phyloP scores from a whole-genome alignment of 2,113 vertebrate genomes.

The Thalassoma bifasciatum region DNA sequence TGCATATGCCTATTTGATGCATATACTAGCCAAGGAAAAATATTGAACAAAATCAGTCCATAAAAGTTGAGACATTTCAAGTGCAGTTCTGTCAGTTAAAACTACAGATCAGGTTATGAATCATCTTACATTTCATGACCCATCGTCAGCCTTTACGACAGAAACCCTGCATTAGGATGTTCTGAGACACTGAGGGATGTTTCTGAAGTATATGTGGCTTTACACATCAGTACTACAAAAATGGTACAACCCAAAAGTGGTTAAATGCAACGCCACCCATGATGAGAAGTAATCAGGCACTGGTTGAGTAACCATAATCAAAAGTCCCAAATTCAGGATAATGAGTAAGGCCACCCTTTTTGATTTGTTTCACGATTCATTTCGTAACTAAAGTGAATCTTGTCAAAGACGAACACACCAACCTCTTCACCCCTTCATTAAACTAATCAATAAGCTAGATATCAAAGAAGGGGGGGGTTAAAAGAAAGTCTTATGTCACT shows the following conservation, averaged over 20 bases:
- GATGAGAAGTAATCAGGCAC: constrained; percentile 80
- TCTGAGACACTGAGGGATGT: constrained; percentile 56
- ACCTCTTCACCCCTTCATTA: constrained; percentile 21
- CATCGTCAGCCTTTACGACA: constrained; percentile 9
- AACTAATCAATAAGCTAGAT: constrained; percentile 44
- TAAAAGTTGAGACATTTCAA: constrained; percentile 42
- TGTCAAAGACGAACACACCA: constrained; percentile 53
- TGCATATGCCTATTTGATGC: constrained; percentile 65
- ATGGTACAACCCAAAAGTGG: constrained; percentile 65
- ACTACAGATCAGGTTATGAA: constrained; percentile 37
- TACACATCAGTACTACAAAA: constrained; percentile 62
- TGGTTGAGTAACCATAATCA: constrained; percentile 78
- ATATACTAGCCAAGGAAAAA: constrained; percentile 66
- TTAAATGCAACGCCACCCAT: constrained; percentile 66
- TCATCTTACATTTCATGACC: constrained; percentile 51
- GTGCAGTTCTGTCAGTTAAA: constrained; percentile 53
- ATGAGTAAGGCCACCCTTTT: constrained; percentile 81
- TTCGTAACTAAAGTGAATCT: constrained; percentile 59
- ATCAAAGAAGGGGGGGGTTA: constrained; percentile 11
- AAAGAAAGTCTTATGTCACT: constrained; percentile 47
- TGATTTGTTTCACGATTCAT: constrained; percentile 61
- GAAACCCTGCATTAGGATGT: constrained; percentile 56
- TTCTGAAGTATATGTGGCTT: constrained; percentile 58
- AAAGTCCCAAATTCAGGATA: constrained; percentile 71
- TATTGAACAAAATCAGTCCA: constrained; percentile 58